Percentiles rank a stretch among this genome's conserved stretches.
These are phyloP conservation scores for Dasyornis broadbenti DNA, from an alignment of 2,113 vertebrate genomes.

Conservation along the genomic window DNA sequence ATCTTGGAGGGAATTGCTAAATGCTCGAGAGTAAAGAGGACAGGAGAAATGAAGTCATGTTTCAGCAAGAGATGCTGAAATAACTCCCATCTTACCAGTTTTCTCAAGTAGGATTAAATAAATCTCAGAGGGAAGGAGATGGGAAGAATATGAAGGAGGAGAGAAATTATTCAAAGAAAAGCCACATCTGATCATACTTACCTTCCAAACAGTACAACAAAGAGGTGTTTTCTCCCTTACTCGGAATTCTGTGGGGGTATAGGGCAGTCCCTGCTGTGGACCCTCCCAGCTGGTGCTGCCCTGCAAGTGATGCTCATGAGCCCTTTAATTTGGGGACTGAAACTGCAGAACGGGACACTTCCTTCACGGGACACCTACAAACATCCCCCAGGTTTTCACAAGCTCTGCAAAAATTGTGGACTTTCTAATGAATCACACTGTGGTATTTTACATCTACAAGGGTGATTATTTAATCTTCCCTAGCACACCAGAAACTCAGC, in stretches of 20 bases:
- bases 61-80: neutral
- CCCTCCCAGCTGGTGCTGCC: neutral
- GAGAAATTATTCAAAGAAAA: neutral
- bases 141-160: neutral
- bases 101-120: neutral
- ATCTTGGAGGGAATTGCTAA: neutral
- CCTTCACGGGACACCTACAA: neutral
- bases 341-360: neutral
- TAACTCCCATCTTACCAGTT: neutral
- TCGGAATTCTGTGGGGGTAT: neutral
- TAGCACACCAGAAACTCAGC: neutral
- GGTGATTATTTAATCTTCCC: neutral
- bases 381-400: neutral
- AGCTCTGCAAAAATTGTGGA: neutral
- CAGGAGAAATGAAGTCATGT: neutral
- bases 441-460: neutral
- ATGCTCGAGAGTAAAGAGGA: neutral
- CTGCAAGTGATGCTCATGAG: neutral
- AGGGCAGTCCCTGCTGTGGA: neutral
- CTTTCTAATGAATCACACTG: neutral
- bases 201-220: neutral
- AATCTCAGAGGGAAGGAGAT: neutral
- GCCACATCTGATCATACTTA: neutral
- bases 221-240: neutral
- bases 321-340: fast-evolving